A percentile compares a stretch with the other conserved stretches of the same genome.
Conservation (phyloP, 64 coral and sea anemone genomes). For the Trachythela sp. region DNA sequence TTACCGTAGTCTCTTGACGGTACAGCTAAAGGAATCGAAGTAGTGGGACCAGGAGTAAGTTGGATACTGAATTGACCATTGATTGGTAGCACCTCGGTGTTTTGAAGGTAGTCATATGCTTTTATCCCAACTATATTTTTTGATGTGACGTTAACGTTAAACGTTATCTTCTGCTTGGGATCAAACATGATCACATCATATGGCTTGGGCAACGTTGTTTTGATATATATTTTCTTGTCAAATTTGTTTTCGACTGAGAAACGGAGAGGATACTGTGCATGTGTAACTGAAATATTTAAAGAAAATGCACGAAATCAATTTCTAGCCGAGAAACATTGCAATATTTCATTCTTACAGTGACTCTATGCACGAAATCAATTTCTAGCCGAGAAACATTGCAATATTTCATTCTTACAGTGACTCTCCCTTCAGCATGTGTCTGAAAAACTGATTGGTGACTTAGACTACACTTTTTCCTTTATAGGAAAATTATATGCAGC, state of each 20-base stretch:
- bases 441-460: no score
- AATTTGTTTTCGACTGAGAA: constrained; percentile 3
- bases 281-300: background rate
- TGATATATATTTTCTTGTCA: background rate
- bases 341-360: no score
- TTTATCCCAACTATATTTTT: background rate
- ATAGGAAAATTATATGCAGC: no score
- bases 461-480: no score
- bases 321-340: background rate
- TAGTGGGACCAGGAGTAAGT: background rate
- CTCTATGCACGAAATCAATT: background rate
- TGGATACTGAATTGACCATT: background rate
- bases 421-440: no score
- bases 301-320: background rate
- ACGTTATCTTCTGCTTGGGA: background rate
- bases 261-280: background rate
- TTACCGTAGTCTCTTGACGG: background rate
- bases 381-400: background rate
- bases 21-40: background rate
- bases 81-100: background rate
- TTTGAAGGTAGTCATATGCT: constrained; percentile 1
- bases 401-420: no score
- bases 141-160: background rate
- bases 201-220: background rate
- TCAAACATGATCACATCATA: background rate